Conservation (phyloP, 2,113 vertebrate species). For the Malurus melanocephalus region DNA sequence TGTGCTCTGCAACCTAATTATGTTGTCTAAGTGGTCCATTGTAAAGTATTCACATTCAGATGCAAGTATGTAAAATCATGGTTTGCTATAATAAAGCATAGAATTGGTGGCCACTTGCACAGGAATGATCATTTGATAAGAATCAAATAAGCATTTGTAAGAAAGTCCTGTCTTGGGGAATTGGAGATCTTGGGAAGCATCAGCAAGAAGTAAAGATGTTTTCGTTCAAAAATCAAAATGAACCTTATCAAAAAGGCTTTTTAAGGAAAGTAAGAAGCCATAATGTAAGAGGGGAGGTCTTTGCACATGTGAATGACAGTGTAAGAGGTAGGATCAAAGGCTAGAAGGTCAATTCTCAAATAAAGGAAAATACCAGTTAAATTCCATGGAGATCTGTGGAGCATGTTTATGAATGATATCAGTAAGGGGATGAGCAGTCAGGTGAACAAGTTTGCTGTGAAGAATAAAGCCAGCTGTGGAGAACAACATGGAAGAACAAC, state of each 20-base stretch:
- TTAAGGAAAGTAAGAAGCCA: neutral
- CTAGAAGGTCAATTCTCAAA: neutral
- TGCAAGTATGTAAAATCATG: neutral
- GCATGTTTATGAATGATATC: accelerated
- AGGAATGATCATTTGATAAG: neutral
- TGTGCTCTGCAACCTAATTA: neutral
- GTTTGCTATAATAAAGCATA: neutral
- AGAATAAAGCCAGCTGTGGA: neutral
- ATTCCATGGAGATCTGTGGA: neutral
- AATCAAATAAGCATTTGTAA: neutral
- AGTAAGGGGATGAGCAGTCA: neutral
- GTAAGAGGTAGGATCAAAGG: neutral
- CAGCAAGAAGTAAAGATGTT: neutral
- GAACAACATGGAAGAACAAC: neutral
- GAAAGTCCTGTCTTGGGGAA: neutral
- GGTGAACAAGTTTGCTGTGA: neutral
- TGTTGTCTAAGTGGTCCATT: neutral
- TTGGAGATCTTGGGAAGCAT: neutral
- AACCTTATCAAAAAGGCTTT: neutral
- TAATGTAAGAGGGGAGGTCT: neutral
- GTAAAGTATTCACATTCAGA: neutral
- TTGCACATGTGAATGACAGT: neutral
- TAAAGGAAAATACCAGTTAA: neutral
- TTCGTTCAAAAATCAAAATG: neutral
- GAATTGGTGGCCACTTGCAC: neutral